phyloP scores from a whole-genome alignment of 92 coral and sea anemone species.

The Porites rus region DNA sequence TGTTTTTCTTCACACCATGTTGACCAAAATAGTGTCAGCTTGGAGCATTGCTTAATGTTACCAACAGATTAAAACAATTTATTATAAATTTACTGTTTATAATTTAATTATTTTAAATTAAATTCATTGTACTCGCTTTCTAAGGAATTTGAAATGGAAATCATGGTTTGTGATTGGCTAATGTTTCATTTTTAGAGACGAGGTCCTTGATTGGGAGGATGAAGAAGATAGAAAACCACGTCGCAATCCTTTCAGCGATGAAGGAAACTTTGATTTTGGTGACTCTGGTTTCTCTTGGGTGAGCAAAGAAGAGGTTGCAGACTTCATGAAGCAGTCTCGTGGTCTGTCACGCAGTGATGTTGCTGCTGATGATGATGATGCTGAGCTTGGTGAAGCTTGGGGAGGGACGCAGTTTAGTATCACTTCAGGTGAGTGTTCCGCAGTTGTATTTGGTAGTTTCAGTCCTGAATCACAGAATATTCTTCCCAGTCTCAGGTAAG shows the following conservation, averaged over 20 bases:
- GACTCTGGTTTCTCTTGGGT: constrained; percentile 38
- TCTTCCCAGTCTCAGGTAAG: too few relatives aligned
- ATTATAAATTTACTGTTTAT: too few relatives aligned
- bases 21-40: too few relatives aligned
- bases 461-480: too few relatives aligned
- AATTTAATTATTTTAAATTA: too few relatives aligned
- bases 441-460: too few relatives aligned
- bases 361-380: constrained; percentile 58
- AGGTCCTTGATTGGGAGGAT: constrained; percentile 37
- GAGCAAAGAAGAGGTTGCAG: constrained; percentile 60
- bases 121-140: too few relatives aligned
- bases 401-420: constrained; percentile 82
- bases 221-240: constrained; percentile 50
- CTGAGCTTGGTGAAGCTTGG: constrained; percentile 78
- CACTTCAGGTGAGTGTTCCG: constrained; percentile 25
- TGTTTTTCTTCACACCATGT: too few relatives aligned
- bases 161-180: background rate
- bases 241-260: constrained; percentile 72
- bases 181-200: constrained; percentile 2
- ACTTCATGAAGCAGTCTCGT: constrained; percentile 66
- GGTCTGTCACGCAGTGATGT: constrained; percentile 44
- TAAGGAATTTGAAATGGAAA: too few relatives aligned
- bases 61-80: too few relatives aligned
- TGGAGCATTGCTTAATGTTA: too few relatives aligned
- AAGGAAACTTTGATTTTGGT: constrained; percentile 18